phyloP scores from a whole-genome alignment of 2,113 vertebrate species.

The Bos javanicus region DNA sequence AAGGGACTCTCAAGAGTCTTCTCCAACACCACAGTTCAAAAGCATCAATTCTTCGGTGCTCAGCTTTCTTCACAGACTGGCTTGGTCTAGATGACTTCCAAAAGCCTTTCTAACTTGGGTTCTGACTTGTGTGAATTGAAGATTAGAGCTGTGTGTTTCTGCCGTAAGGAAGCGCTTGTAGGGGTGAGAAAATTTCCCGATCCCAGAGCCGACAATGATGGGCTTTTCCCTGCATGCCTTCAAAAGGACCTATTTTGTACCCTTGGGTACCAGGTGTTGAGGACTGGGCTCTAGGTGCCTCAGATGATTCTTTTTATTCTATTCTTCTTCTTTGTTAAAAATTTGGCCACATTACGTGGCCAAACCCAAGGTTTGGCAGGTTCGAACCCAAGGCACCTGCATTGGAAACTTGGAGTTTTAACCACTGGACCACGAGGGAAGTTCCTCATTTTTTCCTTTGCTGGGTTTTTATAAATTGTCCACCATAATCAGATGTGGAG shows the following conservation, averaged over 20 bases:
- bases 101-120: neutral
- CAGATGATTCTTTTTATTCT: neutral
- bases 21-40: no score
- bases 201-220: neutral
- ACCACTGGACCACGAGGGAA: neutral
- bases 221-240: neutral
- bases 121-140: neutral
- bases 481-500: slow-evolving; percentile 15
- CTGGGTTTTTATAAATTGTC: neutral
- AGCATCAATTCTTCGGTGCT: no score
- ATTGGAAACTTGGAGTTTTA: neutral
- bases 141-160: neutral
- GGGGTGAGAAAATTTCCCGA: neutral
- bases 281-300: neutral
- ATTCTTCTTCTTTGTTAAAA: neutral
- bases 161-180: neutral
- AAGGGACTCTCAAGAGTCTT: no score
- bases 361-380: neutral
- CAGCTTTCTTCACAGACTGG: neutral
- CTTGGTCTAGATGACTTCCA: neutral
- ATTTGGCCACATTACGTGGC: neutral
- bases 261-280: neutral
- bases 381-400: neutral
- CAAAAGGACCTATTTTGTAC: neutral
- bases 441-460: neutral